A percentile compares a stretch with the other conserved stretches of the same genome.
These are phyloP conservation scores for Thymelicus acteon DNA, from an alignment of 2,888 invertebrate genomes.

Conservation along the genomic window DNA sequence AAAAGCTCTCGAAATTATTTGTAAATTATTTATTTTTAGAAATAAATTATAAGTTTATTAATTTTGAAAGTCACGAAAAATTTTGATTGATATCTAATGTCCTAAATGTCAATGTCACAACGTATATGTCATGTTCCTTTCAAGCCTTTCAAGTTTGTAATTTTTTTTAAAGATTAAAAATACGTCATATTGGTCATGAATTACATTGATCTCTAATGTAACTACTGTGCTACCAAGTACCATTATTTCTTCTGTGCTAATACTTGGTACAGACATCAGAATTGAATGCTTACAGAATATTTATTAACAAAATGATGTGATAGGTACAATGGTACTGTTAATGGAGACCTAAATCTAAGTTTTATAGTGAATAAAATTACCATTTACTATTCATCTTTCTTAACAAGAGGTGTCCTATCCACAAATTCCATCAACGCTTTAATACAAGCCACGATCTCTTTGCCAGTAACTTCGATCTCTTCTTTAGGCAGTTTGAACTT, in stretches of 20 bases:
- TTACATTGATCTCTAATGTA: too few species aligned
- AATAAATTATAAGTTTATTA: neutral
- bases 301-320: too few species aligned
- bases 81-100: constrained; percentile 17
- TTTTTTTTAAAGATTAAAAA: too few species aligned
- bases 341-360: too few species aligned
- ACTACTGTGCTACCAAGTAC: too few species aligned
- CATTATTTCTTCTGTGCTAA: too few species aligned
- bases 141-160: too few species aligned
- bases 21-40: neutral
- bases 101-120: neutral
- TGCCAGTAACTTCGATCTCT: constrained; percentile 69
- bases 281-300: too few species aligned
- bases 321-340: too few species aligned
- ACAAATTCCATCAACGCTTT: constrained; percentile 71
- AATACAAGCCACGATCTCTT: constrained; percentile 65
- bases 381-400: constrained; percentile 12
- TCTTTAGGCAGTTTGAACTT: constrained; percentile 68
- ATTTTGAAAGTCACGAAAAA: constrained; percentile 17
- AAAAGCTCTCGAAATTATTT: neutral
- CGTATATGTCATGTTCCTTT: neutral
- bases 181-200: too few species aligned
- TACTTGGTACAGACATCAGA: too few species aligned
- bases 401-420: constrained; percentile 50
- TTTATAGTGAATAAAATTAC: too few species aligned